Evolutionary conservation across 2,888 invertebrate species (phyloP).

Genomic region (Cephonodes hylas): DNA sequence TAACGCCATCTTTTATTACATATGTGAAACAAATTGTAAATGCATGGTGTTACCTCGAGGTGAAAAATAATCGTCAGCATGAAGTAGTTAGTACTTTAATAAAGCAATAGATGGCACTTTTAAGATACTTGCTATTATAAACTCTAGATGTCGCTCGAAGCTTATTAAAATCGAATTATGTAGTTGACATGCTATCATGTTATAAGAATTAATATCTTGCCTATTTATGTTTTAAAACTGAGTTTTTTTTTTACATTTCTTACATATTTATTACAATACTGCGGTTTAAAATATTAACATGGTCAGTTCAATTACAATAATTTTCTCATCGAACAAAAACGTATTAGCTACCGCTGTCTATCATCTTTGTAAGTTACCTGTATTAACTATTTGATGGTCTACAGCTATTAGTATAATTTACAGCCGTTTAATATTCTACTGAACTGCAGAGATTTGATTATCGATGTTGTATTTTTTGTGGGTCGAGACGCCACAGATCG

Average conservation of each 20-base stretch:
- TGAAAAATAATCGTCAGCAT: not conserved
- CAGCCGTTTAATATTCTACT: conserved; percentile 74
- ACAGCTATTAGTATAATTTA: conserved; percentile 78
- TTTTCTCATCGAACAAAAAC: not conserved
- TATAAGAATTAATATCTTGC: too few species aligned
- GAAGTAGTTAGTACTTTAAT: not conserved
- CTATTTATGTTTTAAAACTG: too few species aligned
- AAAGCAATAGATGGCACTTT: not conserved
- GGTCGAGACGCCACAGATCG: conserved; percentile 57
- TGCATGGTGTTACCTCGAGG: too few species aligned
- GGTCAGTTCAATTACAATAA: not conserved
- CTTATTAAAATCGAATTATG: not conserved
- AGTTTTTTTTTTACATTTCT: not conserved
- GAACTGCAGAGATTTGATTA: conserved; percentile 72
- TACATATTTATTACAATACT: too few species aligned
- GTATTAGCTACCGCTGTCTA: conserved; percentile 4
- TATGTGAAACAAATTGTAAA: too few species aligned
- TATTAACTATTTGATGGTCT: conserved; percentile 59
- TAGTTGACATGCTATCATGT: not conserved
- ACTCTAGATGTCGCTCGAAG: not conserved
- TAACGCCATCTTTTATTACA: too few species aligned
- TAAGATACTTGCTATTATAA: not conserved
- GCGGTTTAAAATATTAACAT: too few species aligned
- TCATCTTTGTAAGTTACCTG: conserved; percentile 13
- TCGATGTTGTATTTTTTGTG: conserved; percentile 66